Percentiles rank a stretch among this genome's conserved stretches.
Conservation (phyloP, 2,113 vertebrate species). For the Pangasianodon gigas region DNA sequence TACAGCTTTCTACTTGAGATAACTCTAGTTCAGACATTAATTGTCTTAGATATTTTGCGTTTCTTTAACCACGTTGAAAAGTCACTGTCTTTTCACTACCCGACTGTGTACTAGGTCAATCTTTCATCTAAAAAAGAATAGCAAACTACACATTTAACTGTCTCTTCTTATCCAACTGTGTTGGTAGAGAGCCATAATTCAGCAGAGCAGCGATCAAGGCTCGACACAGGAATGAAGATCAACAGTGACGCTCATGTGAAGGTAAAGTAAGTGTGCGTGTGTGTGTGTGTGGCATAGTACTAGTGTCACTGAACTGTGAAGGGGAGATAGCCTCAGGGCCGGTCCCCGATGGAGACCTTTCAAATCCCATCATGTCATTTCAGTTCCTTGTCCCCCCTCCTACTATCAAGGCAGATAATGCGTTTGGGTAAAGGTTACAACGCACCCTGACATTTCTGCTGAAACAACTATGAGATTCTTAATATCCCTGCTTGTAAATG, state of each 20-base stretch:
- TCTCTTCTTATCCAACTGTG: not conserved
- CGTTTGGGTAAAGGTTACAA: slow-evolving; percentile 75
- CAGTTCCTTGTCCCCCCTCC: slow-evolving; percentile 60
- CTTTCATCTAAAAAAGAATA: not conserved
- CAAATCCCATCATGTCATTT: slow-evolving; percentile 71
- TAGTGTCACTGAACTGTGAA: slow-evolving; percentile 71
- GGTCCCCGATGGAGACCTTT: slow-evolving; percentile 74
- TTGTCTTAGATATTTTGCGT: not conserved
- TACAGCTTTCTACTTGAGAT: not conserved
- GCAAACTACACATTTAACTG: not conserved
- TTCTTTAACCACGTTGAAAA: not conserved
- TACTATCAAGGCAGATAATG: slow-evolving; percentile 75
- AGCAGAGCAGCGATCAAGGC: slow-evolving; percentile 10
- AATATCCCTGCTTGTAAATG: slow-evolving; percentile 48
- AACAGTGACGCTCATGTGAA: slow-evolving; percentile 26
- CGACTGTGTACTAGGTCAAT: not conserved
- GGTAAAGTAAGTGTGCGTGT: slow-evolving; percentile 8
- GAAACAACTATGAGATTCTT: slow-evolving; percentile 66
- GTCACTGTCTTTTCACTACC: not conserved
- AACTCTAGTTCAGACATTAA: not conserved
- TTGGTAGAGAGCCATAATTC: not conserved
- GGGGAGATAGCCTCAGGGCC: slow-evolving; percentile 68
- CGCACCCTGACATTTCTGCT: slow-evolving; percentile 77
- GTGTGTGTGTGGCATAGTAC: slow-evolving; percentile 34
- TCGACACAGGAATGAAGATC: slow-evolving; percentile 4